Conservation (phyloP, 1,140 invertebrate genomes). For the Drosophila sturtevanti region DNA sequence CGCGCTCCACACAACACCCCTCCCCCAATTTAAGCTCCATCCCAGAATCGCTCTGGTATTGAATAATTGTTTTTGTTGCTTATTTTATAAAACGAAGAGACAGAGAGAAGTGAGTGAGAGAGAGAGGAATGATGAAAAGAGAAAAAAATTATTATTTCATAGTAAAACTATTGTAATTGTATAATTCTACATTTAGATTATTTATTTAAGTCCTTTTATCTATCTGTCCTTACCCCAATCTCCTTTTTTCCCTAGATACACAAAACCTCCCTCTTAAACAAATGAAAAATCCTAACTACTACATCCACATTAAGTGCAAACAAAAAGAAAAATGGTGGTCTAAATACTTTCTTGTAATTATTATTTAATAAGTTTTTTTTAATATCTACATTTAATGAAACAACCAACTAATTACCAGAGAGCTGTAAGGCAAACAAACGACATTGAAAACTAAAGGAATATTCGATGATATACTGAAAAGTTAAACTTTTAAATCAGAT, state of each 20-base stretch:
- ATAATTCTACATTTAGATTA: conserved; percentile 53
- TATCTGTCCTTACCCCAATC: conserved; percentile 6
- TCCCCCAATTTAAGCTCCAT: not conserved
- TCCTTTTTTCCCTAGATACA: conserved; percentile 17
- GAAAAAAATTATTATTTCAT: conserved; percentile 67
- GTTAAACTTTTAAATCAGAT: too few species aligned
- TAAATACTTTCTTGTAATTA: conserved; percentile 72
- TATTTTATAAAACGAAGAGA: conserved; percentile 66
- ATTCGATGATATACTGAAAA: too few species aligned
- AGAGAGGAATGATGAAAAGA: conserved; percentile 11
- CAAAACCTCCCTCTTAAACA: too few species aligned
- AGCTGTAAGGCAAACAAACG: not conserved
- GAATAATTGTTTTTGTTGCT: conserved; percentile 78
- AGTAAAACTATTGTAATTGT: conserved; percentile 58
- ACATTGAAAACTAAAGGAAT: not conserved
- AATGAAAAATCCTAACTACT: conserved; percentile 52
- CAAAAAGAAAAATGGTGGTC: conserved; percentile 34
- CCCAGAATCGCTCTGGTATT: conserved; percentile 12
- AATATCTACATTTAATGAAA: conserved; percentile 35
- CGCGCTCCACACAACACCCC: conserved; percentile 5
- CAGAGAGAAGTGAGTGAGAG: not conserved
- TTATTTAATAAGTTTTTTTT: conserved; percentile 68
- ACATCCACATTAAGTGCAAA: conserved; percentile 28
- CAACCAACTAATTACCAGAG: conserved; percentile 11
- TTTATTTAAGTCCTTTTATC: conserved; percentile 72